Percentiles rank a stretch among this genome's conserved stretches.
phyloP scores from a whole-genome alignment of 2,113 vertebrate species.

The Rousettus leschenaultii region DNA sequence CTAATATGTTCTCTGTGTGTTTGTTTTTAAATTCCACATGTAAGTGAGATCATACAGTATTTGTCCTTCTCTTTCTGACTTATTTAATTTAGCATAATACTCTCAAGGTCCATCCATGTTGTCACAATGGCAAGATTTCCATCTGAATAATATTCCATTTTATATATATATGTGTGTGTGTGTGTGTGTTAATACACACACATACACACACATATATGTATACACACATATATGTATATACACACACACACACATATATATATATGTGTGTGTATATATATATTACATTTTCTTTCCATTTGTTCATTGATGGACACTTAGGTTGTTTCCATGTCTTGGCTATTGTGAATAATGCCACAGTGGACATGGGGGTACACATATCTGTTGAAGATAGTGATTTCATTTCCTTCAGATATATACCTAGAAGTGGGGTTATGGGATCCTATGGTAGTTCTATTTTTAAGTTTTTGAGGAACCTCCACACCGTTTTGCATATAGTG shows the following conservation, averaged over 20 bases:
- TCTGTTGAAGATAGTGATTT: neutral
- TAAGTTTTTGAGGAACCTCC: neutral
- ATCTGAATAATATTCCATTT: neutral
- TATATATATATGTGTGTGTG: neutral
- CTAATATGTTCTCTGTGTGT: too few species aligned
- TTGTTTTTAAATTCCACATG: too few species aligned
- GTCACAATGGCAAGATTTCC: neutral
- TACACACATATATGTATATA: too few species aligned
- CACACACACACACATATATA: too few species aligned
- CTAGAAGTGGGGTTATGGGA: neutral
- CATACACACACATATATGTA: too few species aligned
- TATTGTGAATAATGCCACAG: neutral
- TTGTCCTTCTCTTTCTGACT: neutral
- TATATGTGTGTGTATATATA: too few species aligned
- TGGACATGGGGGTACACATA: neutral
- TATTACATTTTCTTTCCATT: neutral
- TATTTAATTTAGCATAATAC: neutral
- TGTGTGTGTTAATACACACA: too few species aligned
- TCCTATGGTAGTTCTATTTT: neutral
- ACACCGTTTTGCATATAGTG: neutral
- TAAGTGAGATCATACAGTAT: neutral
- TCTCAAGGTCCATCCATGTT: neutral
- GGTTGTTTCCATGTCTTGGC: neutral
- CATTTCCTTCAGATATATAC: neutral
- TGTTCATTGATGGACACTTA: neutral